Evolutionary conservation across 2,888 invertebrate genomes (phyloP).

Genomic region (Drosophila macrospina): DNA sequence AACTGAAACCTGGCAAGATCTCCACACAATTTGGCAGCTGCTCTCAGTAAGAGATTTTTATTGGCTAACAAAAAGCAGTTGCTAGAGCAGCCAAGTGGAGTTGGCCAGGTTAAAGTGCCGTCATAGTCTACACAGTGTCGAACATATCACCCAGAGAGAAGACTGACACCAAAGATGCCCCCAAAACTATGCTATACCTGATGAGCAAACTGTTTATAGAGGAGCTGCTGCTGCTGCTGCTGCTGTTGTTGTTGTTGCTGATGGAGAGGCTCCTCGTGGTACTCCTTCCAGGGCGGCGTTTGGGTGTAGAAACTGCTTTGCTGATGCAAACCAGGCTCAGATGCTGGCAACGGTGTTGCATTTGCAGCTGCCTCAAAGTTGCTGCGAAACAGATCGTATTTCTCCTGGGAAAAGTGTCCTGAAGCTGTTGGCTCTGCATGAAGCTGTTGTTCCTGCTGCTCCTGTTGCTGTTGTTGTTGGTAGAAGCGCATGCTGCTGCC

Average conservation of each 20-base stretch:
- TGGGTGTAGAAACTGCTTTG: constrained; percentile 85
- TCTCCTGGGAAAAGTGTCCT: constrained; percentile 84
- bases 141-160: constrained; percentile 70
- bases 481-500: constrained; percentile 82
- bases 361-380: constrained; percentile 86
- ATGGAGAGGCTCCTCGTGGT: constrained; percentile 77
- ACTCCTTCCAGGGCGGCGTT: constrained; percentile 85
- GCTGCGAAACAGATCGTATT: constrained; percentile 87
- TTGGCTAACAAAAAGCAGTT: constrained; percentile 32
- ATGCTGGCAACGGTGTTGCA: constrained; percentile 31
- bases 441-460: constrained; percentile 32
- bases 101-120: constrained; percentile 33
- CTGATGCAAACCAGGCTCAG: constrained; percentile 76
- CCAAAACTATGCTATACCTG: constrained; percentile 76
- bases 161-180: constrained; percentile 51
- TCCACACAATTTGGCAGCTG: constrained; percentile 14
- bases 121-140: constrained; percentile 37
- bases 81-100: constrained; percentile 8
- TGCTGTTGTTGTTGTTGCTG: constrained; percentile 21
- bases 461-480: constrained; percentile 64
- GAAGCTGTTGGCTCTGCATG: constrained; percentile 31
- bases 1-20: constrained; percentile 25
- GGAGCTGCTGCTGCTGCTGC: constrained; percentile 30
- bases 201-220: constrained; percentile 69
- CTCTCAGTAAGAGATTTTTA: constrained; percentile 30